Base-by-base conservation (phyloP, 2,888 invertebrate species). In the Amiota communis region DNA sequence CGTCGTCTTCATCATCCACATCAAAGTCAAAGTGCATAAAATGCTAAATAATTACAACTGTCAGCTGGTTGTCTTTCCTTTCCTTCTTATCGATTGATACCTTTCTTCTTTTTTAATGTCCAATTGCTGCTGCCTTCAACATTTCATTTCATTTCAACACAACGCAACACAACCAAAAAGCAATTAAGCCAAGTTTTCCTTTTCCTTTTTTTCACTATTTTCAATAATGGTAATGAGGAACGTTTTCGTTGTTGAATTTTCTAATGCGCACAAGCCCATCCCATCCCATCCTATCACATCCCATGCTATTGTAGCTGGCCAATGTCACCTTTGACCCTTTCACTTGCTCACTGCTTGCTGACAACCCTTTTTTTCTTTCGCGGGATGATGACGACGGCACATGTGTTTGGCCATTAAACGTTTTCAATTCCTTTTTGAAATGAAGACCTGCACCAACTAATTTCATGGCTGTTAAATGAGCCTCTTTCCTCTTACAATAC, bases 401-500 rank as follows among this genome's bases (percentile, higher is more conserved):
- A 51, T 71, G 72, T 77, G 76, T 23, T 53, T 53, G 53, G 67
- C n/a, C 53, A 53, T 68, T 68, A 68, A 68, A 68, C 51, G 67
- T 68, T 68, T 36, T 15, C 9, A 9, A 15, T 36, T 63, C 15
- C 13, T 63, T 63, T 57, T 15, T 1, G 10, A 17, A 53, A 68
- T 23, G 77, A 79, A 23, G 53, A 74, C 79, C 72, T 51, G 36
- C 59, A 57, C 75, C 79, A 78, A 83, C 83, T 85, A 83, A 83
- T 83, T 83, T 83, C 83, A 83, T 83, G 83, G 82, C 83, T 85
- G 82, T 83, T 83, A 85, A 80, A 79, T 49, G 23, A 23, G 9
- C 23, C 51, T 3, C 15, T 53, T 53, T 12, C 53, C 51, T 2
- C n/a, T 68, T 23, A 2, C 23, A 23, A 23, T 23, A 23, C 1